Base-by-base conservation (phyloP, 2,797 vertebrate species). In the Rhinella marina region DNA sequence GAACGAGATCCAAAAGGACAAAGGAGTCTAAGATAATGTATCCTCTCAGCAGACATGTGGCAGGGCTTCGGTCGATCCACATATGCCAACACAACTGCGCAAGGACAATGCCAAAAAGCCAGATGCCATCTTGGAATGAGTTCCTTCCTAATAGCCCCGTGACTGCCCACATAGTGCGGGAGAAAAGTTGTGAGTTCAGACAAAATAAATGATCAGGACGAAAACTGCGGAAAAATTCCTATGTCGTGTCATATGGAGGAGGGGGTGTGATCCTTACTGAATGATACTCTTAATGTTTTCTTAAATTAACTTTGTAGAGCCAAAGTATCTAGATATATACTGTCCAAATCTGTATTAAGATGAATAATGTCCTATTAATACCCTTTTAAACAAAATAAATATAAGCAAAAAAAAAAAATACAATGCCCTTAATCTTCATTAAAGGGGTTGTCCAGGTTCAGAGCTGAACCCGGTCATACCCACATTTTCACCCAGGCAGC, bases 111-210 rank as follows among this genome's bases (percentile, higher is more conserved):
- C 90, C 87, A 90, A 92, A 90, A 91, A 91, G 88, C 88, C 89
- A 92, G 90, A 90, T 92, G 91, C 90, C 91, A 86, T 88, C 89
- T 92, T 91, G 91, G 90, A 90, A 92, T 92, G 90, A 87, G 89
- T 90, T 91, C 91, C 91, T 90, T 90, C 54, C 72, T 90, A 87
- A 23, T 90, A 61, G 88, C 92, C 89, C 91, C 66, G 32, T 9
- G 0, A 88, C 87, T 91, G 89, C 84, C 90, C 89, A 90, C 90
- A 92, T 87, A 91, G 54, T 52, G 88, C 80, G 82, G 90, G 82
- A 87, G 82, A 77, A 76, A 78, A 85, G 66, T 81, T 57, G 66
- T 8, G 32, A 85, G 32, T 62, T 76, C 54, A 72, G 59, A 56
- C 57, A 82, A 82, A 75, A 87, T 87, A 70, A 76, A 87, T 84